These are phyloP conservation scores for Trachemys scripta DNA, from an alignment of 2,113 vertebrate genomes.

Conservation along the genomic window DNA sequence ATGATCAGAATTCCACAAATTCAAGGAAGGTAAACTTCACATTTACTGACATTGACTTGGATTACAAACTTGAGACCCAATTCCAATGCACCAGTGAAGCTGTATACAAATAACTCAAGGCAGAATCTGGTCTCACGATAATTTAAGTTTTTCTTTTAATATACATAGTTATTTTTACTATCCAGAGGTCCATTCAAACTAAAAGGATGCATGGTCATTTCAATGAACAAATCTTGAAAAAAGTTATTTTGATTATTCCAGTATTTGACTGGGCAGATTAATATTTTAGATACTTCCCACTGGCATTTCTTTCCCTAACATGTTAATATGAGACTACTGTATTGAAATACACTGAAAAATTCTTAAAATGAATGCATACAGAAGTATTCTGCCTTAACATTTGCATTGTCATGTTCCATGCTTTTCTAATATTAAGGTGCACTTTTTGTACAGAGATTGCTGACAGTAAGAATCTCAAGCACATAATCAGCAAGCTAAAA, in stretches of 20 bases:
- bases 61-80: not conserved
- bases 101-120: not conserved
- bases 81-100: not conserved
- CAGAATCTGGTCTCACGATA: not conserved
- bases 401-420: not conserved
- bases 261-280: not conserved
- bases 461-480: slow-evolving; percentile 35
- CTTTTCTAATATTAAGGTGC: slow-evolving; percentile 52
- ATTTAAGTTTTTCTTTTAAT: not conserved
- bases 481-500: slow-evolving; percentile 31
- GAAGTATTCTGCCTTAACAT: not conserved
- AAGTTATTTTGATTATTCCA: not conserved
- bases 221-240: not conserved
- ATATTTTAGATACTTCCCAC: not conserved
- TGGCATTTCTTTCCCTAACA: not conserved
- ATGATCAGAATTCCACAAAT: not conserved
- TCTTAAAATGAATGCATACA: not conserved
- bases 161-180: not conserved
- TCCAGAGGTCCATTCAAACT: not conserved
- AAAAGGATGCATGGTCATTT: not conserved
- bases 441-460: slow-evolving; percentile 38
- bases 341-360: not conserved
- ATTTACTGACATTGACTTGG: not conserved
- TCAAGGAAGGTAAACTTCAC: not conserved
- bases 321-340: not conserved